Evolutionary conservation across 2,888 invertebrate species (phyloP).

Genomic region (Scaptomyza parva): DNA sequence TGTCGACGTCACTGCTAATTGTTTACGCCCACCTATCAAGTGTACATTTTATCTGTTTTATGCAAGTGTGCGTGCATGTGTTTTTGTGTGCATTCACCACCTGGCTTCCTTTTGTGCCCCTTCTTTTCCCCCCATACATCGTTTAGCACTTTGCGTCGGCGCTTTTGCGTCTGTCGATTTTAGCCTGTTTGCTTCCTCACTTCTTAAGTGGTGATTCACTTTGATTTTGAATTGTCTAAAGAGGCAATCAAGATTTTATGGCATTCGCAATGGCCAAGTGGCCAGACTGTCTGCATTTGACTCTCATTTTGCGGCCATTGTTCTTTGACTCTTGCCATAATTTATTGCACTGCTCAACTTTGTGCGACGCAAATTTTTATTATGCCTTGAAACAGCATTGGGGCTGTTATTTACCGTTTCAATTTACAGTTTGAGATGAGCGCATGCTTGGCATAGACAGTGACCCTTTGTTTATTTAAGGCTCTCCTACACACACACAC

Average conservation of each 20-base stretch:
- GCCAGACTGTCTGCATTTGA: conserved; percentile 17
- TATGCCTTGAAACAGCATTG: conserved; percentile 33
- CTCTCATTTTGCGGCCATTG: conserved; percentile 44
- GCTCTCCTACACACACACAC: neutral
- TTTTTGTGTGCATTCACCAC: conserved; percentile 24
- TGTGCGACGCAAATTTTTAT: conserved; percentile 40
- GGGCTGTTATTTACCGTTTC: conserved; percentile 46
- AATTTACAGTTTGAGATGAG: conserved; percentile 13
- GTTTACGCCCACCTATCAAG: conserved; percentile 70
- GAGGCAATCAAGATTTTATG: conserved; percentile 34
- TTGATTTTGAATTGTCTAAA: conserved; percentile 47
- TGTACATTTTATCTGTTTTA: conserved; percentile 44
- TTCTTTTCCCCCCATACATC: neutral
- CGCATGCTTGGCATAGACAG: conserved; percentile 3
- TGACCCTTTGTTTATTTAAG: neutral
- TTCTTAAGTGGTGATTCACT: conserved; percentile 71
- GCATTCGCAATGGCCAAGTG: conserved; percentile 12
- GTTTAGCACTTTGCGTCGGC: conserved; percentile 48
- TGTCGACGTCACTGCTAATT: conserved; percentile 55
- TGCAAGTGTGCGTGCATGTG: conserved; percentile 11
- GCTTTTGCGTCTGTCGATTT: conserved; percentile 40
- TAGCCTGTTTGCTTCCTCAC: conserved; percentile 51
- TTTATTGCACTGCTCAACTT: conserved; percentile 37
- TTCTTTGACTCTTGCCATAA: conserved; percentile 54
- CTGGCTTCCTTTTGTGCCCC: conserved; percentile 24